Evolutionary conservation across 2,888 invertebrate species (phyloP).

Genomic region (Caenorhabditis uteleia): DNA sequence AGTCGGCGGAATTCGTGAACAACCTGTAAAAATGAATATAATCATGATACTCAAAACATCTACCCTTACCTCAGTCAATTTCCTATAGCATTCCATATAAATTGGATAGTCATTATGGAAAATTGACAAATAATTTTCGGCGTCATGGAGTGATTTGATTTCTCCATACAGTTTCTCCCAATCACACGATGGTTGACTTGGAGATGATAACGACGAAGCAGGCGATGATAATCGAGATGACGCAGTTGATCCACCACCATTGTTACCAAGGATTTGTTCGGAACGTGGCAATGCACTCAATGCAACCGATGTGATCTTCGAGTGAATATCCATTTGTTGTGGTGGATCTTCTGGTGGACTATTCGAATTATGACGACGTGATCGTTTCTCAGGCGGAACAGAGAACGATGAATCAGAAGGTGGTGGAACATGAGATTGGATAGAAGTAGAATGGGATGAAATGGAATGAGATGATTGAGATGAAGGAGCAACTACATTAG

Average conservation of each 20-base stretch:
- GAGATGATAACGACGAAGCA: constrained; percentile 46
- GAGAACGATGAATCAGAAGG: background rate
- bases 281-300: too few species aligned
- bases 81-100: constrained; percentile 51
- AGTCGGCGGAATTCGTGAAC: constrained; percentile 35
- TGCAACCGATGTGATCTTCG: too few species aligned
- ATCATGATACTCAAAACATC: background rate
- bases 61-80: constrained; percentile 24
- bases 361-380: constrained; percentile 41
- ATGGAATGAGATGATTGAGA: too few species aligned
- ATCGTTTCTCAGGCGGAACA: constrained; percentile 26
- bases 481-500: too few species aligned
- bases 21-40: constrained; percentile 11
- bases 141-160: constrained; percentile 37
- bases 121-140: constrained; percentile 42
- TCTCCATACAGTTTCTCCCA: constrained; percentile 48
- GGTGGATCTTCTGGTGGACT: constrained; percentile 53
- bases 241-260: constrained; percentile 36
- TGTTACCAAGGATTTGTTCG: constrained; percentile 12
- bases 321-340: background rate
- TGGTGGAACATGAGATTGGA: constrained; percentile 12
- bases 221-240: constrained; percentile 46
- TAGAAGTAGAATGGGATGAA: constrained; percentile 14
- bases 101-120: constrained; percentile 57
- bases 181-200: constrained; percentile 54